Percentiles rank a stretch among this genome's conserved stretches.
Conservation (phyloP, 1,140 invertebrate genomes). For the Diuraphis noxia region DNA sequence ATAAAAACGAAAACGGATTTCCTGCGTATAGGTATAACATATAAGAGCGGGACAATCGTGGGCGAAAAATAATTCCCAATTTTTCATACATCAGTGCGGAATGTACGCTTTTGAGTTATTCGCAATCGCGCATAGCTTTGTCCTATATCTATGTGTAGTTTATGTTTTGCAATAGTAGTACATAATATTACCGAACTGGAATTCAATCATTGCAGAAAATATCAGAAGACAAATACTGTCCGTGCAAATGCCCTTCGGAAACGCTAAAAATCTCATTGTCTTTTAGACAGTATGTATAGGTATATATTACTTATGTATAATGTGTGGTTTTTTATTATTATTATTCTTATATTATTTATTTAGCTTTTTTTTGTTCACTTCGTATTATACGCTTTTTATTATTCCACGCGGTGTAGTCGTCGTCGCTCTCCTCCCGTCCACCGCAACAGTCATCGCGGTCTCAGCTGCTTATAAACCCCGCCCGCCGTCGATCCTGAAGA, state of each 20-base stretch:
- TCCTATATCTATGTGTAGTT: not conserved
- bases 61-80: not conserved
- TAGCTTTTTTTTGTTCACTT: not conserved
- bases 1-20: not conserved
- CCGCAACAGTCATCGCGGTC: no score
- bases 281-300: not conserved
- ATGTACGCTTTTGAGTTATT: not conserved
- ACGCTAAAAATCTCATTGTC: not conserved
- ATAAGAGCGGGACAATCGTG: not conserved
- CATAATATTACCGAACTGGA: not conserved
- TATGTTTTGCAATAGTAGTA: not conserved
- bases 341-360: slow-evolving; percentile 9
- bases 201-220: not conserved
- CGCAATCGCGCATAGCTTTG: not conserved
- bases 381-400: not conserved
- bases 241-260: not conserved
- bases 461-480: not conserved
- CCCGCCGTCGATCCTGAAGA: not conserved
- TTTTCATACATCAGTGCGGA: not conserved
- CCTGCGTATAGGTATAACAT: not conserved
- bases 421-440: not conserved
- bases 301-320: not conserved
- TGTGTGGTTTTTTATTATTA: not conserved
- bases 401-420: not conserved
- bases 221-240: not conserved